phyloP scores from a whole-genome alignment of 2,797 vertebrate species.

The Phataginus tricuspis region DNA sequence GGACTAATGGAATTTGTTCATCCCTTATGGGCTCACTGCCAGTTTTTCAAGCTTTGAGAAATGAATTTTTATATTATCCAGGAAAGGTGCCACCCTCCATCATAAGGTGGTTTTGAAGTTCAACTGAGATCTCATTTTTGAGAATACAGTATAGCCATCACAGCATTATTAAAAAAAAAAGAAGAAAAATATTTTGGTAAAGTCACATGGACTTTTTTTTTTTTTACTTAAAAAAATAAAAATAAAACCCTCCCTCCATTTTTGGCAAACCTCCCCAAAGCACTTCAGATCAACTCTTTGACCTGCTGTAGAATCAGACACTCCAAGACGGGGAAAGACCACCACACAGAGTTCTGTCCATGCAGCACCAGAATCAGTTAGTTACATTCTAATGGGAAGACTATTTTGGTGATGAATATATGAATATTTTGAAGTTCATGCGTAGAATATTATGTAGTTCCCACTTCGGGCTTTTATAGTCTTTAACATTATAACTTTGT shows the following conservation, averaged over 20 bases:
- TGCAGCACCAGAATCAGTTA: too few relatives aligned
- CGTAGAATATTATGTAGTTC: neutral
- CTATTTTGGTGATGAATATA: neutral
- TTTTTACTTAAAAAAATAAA: neutral
- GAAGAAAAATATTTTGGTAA: neutral
- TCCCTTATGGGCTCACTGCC: neutral
- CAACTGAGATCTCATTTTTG: conserved; percentile 23
- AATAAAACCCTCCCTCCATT: neutral
- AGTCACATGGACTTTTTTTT: neutral
- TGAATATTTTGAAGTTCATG: neutral
- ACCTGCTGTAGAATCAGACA: neutral
- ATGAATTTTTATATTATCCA: conserved; percentile 23
- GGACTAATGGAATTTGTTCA: neutral
- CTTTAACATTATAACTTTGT: neutral
- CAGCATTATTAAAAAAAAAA: too few relatives aligned
- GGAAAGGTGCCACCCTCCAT: neutral
- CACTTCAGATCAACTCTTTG: neutral
- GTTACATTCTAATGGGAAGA: neutral
- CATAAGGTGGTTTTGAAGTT: neutral
- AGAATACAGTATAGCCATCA: neutral
- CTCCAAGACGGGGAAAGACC: accelerated
- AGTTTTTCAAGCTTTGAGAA: conserved; percentile 8
- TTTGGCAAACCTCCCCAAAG: neutral
- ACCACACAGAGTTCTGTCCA: neutral
- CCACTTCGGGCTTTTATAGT: neutral